Evolutionary conservation across 2,113 vertebrate species (phyloP).

Genomic region (Alethe diademata): DNA sequence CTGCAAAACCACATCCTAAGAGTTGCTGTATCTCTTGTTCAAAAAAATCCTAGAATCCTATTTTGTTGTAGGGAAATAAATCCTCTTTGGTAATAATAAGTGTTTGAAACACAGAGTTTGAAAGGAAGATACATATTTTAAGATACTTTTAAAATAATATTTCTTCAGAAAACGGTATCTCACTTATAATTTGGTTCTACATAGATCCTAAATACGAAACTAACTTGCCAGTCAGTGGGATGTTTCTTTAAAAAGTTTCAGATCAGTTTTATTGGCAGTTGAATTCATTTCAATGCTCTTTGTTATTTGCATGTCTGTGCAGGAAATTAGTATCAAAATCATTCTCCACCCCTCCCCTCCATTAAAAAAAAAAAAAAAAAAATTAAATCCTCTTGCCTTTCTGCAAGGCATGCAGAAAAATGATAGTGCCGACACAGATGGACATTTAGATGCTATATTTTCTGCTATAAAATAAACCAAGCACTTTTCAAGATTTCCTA

Average conservation of each 20-base stretch:
- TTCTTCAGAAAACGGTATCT: conserved; percentile 7
- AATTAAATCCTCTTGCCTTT: not conserved
- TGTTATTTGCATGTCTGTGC: not conserved
- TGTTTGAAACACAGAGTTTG: not conserved
- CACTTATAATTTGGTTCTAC: not conserved
- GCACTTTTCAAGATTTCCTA: not conserved
- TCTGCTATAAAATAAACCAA: not conserved
- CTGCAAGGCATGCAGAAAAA: not conserved
- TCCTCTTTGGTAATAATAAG: conserved; percentile 6
- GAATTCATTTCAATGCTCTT: not conserved
- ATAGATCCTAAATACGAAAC: not conserved
- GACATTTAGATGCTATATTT: not conserved
- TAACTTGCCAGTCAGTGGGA: not conserved
- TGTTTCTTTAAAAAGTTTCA: not conserved
- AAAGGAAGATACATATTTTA: not conserved
- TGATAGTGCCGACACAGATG: not conserved
- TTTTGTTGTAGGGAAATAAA: conserved; percentile 39
- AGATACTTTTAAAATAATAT: conserved; percentile 2
- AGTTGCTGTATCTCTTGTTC: not conserved
- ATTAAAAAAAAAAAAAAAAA: too few relatives aligned
- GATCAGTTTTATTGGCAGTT: not conserved
- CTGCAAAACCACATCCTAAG: conserved; percentile 64
- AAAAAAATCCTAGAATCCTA: not conserved
- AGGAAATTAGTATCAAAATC: not conserved
- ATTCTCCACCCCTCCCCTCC: not conserved